Percentiles rank a stretch among this genome's conserved stretches.
phyloP scores from a whole-genome alignment of 2,113 vertebrate genomes.

The Aramus guarauna region DNA sequence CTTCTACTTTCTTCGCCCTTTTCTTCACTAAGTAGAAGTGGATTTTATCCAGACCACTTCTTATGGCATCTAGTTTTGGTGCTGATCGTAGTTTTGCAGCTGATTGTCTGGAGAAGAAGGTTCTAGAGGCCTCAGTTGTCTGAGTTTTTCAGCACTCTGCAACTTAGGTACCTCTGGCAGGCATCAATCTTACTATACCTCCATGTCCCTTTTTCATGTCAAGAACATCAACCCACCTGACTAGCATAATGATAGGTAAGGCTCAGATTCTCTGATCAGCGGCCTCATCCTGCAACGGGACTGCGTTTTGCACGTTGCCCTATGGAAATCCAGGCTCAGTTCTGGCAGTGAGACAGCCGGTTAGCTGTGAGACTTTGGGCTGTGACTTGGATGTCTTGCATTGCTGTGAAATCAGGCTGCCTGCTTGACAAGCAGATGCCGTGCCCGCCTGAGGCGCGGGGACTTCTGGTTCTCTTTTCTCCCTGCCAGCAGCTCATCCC shows the following conservation, averaged over 20 bases:
- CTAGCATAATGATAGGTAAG: neutral
- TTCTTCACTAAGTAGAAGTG: neutral
- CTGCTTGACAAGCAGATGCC: neutral
- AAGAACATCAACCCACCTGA: neutral
- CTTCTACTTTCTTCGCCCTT: neutral
- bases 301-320: neutral
- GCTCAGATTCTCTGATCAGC: neutral
- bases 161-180: neutral
- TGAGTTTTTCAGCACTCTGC: neutral
- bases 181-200: neutral
- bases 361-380: neutral
- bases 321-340: neutral
- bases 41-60: neutral
- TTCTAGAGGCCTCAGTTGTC: neutral
- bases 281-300: neutral
- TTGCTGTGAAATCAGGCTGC: neutral
- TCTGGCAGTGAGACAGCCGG: neutral
- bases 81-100: neutral
- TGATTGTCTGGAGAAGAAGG: neutral
- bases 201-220: neutral
- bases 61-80: neutral
- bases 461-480: neutral
- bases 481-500: neutral
- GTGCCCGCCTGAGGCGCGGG: neutral
- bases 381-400: neutral